phyloP scores from a whole-genome alignment of 2,113 vertebrate genomes.

The Notothenia coriiceps region DNA sequence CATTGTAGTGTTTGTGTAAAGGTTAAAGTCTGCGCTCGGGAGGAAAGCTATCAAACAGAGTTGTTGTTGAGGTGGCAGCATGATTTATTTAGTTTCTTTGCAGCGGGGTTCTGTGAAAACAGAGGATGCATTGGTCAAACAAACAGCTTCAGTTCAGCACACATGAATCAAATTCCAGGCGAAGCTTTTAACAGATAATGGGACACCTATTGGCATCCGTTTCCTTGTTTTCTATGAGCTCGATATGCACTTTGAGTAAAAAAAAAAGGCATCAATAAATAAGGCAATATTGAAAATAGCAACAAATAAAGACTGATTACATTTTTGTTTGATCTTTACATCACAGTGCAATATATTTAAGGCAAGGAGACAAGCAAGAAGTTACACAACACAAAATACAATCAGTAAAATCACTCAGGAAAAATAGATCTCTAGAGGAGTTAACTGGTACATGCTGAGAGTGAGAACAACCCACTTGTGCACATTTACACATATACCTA shows the following conservation, averaged over 20 bases:
- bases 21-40: background rate
- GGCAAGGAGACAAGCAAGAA: conserved; percentile 52
- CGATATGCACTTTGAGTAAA: conserved; percentile 35
- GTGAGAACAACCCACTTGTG: conserved; percentile 26
- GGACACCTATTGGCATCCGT: background rate
- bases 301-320: conserved; percentile 3
- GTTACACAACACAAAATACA: conserved; percentile 44
- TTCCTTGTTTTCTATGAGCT: conserved; percentile 10
- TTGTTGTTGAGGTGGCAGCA: conserved; percentile 7
- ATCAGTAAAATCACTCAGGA: conserved; percentile 32
- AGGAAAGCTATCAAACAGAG: conserved; percentile 6
- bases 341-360: conserved; percentile 69
- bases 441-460: conserved; percentile 18
- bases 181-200: conserved; percentile 9
- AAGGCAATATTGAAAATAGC: conserved; percentile 55
- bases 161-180: conserved; percentile 21
- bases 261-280: conserved; percentile 46
- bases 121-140: conserved; percentile 37
- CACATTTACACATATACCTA: conserved; percentile 43
- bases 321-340: conserved; percentile 36
- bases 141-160: conserved; percentile 42
- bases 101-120: conserved; percentile 38
- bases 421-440: conserved; percentile 35
- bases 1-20: background rate
- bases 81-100: conserved; percentile 61